A percentile compares a stretch with the other conserved stretches of the same genome.
Evolutionary conservation across 2,113 vertebrate species (phyloP).

Genomic region (Prochilodus magdalenae): DNA sequence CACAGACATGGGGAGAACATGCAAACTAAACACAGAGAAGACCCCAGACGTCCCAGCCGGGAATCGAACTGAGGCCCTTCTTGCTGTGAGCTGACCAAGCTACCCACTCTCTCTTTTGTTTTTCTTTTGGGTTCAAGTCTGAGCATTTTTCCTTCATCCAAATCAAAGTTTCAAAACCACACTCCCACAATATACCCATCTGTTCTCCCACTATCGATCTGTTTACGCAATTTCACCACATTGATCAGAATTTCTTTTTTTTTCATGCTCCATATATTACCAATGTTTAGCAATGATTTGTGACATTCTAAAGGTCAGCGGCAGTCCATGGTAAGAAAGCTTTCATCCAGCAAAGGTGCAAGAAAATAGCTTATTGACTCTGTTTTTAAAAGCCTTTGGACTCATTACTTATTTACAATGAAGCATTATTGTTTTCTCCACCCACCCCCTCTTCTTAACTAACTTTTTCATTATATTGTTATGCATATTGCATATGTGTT

Average conservation of each 20-base stretch:
- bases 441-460: neutral
- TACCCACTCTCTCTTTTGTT: too few relatives aligned
- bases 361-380: conserved; percentile 55
- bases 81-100: too few relatives aligned
- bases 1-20: too few relatives aligned
- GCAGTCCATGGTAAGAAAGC: conserved; percentile 6
- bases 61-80: too few relatives aligned
- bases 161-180: neutral
- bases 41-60: too few relatives aligned
- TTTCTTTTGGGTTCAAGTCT: neutral
- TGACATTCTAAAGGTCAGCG: conserved; percentile 51
- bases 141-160: neutral
- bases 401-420: conserved; percentile 14
- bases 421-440: neutral
- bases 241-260: conserved; percentile 11
- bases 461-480: neutral
- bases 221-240: conserved; percentile 26
- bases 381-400: neutral
- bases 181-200: neutral
- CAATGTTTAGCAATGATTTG: conserved; percentile 29
- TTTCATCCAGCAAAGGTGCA: conserved; percentile 19
- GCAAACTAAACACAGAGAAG: too few relatives aligned
- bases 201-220: conserved; percentile 25
- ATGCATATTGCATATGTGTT: neutral
- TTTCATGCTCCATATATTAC: conserved; percentile 4